Evolutionary conservation across 2,113 vertebrate genomes (phyloP), one percentile per base, ranked within the genome.

Genomic region (Psilopogon haemacephalus): DNA sequence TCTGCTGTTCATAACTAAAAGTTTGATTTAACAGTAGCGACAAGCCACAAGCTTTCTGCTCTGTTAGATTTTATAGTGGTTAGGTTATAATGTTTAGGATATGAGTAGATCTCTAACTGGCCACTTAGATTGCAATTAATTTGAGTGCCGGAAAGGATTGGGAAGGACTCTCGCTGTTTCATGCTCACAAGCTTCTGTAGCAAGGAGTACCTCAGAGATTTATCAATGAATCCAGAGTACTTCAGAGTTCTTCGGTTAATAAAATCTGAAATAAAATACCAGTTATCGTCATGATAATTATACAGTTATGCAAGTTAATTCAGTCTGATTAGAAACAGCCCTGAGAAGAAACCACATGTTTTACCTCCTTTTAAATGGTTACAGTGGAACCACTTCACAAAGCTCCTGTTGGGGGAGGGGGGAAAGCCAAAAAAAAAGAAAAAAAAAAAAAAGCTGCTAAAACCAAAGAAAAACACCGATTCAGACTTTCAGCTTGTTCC

Each of bases 251-350:
- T 73, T 90, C 86, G 48, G 40, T 93, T 94, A 96, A 95, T 96
- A 86, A 94, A 88, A 92, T 58, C 91, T 95, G 94, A 97, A 97
- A 96, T 96, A 95, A 95, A 97, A 91, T 94, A 96, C 95, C 90
- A 67, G 84, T 91, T 97, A 95, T 97, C 54, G 5, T 82, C 32
- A 37, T 95, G 92, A 69, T 71, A 92, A 93, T 95, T 96, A 95
- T 92, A 94, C 77, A 94, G 91, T 95, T 96, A 95, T 13, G 27
- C 74, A 87, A 83, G 27, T 93, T 96, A 97, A 97, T 97, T 96
- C 85, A 89, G 50, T 38, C 82, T 97, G 94, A 97, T 97, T 97
- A 97, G 93, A 97, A 97, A 94, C 96, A 97, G 95, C 37, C 59
- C 76, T 69, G 78, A 97, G 92, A 97, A 97, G 93, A 97, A 97